Conservation (phyloP, 2,113 vertebrate genomes). For the Austrofundulus limnaeus region DNA sequence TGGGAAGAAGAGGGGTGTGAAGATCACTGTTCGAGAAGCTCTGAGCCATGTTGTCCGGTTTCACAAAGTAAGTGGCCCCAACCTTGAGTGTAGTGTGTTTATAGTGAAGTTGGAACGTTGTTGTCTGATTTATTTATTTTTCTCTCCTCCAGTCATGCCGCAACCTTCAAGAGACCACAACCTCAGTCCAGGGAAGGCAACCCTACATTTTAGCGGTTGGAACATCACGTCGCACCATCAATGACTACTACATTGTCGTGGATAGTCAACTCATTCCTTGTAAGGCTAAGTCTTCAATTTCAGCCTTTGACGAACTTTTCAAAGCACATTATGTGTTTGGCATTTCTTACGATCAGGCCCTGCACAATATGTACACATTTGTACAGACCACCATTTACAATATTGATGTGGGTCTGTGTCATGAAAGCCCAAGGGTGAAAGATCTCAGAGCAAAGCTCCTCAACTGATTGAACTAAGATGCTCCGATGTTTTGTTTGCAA, state of each 20-base stretch:
- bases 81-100: not conserved
- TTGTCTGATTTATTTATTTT: not conserved
- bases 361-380: constrained; percentile 1
- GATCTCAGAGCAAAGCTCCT: not conserved
- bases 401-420: not conserved
- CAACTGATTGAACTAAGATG: not conserved
- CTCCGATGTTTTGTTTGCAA: constrained; percentile 1
- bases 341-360: not conserved
- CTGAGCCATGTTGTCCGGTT: not conserved
- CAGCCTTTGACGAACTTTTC: not conserved
- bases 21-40: not conserved
- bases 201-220: constrained; percentile 2
- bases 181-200: not conserved
- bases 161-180: constrained; percentile 1
- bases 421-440: constrained; percentile 3
- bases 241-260: not conserved
- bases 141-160: not conserved
- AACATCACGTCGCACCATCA: not conserved
- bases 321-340: not conserved
- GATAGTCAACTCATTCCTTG: not conserved
- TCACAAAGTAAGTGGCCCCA: constrained; percentile 1
- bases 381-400: constrained; percentile 1
- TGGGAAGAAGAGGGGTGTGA: not conserved
- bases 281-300: not conserved
- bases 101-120: not conserved